Percentiles rank a stretch among this genome's conserved stretches.
Conservation (phyloP, 2,113 vertebrate genomes). For the Lamprotornis superbus region DNA sequence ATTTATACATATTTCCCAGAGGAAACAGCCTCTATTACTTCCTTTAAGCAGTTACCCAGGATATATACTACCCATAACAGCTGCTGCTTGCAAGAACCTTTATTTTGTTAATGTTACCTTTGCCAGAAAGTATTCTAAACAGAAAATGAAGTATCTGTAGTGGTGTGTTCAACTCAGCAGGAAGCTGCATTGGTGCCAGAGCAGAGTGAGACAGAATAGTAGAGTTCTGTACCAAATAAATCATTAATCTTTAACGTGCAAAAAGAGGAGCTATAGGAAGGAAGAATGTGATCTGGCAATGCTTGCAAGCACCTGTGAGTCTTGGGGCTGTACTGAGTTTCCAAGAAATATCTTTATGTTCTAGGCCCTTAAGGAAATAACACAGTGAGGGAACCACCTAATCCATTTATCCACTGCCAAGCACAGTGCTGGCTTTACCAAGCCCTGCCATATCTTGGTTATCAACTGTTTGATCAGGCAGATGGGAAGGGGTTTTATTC, state of each 20-base stretch:
- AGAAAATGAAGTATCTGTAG: background rate
- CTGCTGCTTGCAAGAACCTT: background rate
- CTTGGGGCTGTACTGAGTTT: background rate
- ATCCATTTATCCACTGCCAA: background rate
- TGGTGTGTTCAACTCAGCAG: background rate
- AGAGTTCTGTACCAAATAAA: background rate
- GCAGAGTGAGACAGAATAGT: background rate
- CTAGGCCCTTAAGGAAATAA: background rate
- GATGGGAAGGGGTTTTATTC: background rate
- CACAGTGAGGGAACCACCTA: background rate
- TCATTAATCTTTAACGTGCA: background rate
- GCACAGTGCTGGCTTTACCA: background rate
- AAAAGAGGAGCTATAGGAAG: background rate
- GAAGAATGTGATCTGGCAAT: background rate
- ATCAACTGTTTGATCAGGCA: background rate
- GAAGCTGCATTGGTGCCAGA: background rate
- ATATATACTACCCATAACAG: background rate
- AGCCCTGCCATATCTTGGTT: background rate
- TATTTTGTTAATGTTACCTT: background rate
- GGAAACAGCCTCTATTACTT: background rate
- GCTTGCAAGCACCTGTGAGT: background rate
- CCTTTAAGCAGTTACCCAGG: background rate
- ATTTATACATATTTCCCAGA: background rate
- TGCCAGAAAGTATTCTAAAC: constrained; percentile 1
- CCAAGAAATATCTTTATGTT: background rate